Evolutionary conservation across 2,888 invertebrate species (phyloP), one percentile per base, ranked within the genome.

Genomic region (Odontocerum albicorne): DNA sequence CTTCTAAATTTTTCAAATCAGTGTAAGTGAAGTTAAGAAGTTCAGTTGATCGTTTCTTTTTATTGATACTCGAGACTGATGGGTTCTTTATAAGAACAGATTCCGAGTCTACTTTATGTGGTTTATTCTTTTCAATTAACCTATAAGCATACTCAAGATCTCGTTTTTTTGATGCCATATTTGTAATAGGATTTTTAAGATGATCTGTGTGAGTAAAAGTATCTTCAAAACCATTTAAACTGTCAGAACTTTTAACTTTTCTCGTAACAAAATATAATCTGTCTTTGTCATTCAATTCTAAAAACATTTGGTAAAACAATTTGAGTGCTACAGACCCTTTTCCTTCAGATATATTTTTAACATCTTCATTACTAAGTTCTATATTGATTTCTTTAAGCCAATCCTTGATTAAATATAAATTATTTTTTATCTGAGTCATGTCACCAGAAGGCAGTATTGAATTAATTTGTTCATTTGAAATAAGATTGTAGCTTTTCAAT

Each of bases 221-320:
- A 32, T 32, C 16, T 22, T 36, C 22, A 10, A 10, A 16, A 15
- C 21, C 16, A 4, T 19, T 35, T 8, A 15, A 13, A 3, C 10
- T 27, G 10, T 10, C 10, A 10, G 36, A 36, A 7, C 16, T 21
- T 13, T 10, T 4, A 19, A 33, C 33, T 63, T 79, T 78, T 50
- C 71, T 66, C 59, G 78, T 75, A 19, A 81, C 75, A 62, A 81
- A 83, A 63, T 80, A 71, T 10, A 79, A 71, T 39, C 77, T 73
- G 63, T 81, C 80, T 65, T 76, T 81, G 64, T 78, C 79, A 62
- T 84, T 82, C 43, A 86, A 69, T 58, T 75, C 74, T 6, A 85
- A 69, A 64, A 82, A 85, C 3, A 86, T 67, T 66, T 82, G 79
- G 67, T 85, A 85, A 65, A 84, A 82, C 1, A 86, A 64, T 21